A percentile compares a stretch with the other conserved stretches of the same genome.
phyloP scores from a whole-genome alignment of 1,140 invertebrate species.

The Drosophila lowei region DNA sequence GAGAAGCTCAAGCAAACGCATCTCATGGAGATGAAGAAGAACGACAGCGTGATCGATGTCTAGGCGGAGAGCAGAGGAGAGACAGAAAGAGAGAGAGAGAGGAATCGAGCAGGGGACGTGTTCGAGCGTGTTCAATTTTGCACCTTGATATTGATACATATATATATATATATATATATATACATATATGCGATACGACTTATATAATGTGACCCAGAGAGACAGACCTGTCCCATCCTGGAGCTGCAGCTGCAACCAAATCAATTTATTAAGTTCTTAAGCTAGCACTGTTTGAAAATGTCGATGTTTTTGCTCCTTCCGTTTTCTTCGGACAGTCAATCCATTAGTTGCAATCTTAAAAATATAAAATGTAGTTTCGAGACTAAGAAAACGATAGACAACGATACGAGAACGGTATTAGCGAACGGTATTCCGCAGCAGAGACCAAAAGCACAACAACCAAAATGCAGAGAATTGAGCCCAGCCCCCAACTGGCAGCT shows the following conservation, averaged over 20 bases:
- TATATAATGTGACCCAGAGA: conserved; percentile 26
- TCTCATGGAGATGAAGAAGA: conserved; percentile 86
- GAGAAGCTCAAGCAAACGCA: conserved; percentile 94
- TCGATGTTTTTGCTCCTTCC: conserved; percentile 3
- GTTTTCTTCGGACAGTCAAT: background rate
- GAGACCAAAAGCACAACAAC: background rate
- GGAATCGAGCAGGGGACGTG: too few relatives aligned
- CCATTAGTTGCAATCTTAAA: conserved; percentile 14
- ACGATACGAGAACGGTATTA: conserved; percentile 10
- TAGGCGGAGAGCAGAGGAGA: conserved; percentile 74
- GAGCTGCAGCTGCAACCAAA: conserved; percentile 60
- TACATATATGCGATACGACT: conserved; percentile 28
- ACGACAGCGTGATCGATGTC: conserved; percentile 92
- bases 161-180: conserved; percentile 34
- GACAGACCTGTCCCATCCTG: conserved; percentile 28
- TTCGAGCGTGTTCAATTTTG: conserved; percentile 66
- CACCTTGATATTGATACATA: conserved; percentile 38
- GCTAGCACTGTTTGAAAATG: conserved; percentile 15
- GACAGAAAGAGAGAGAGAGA: background rate
- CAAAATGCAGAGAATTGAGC: conserved; percentile 2
- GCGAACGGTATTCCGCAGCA: too few relatives aligned
- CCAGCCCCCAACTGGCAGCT: background rate
- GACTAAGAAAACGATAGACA: conserved; percentile 4
- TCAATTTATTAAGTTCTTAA: conserved; percentile 49
- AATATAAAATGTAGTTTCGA: conserved; percentile 27